phyloP scores from a whole-genome alignment of 2,113 vertebrate species.

The Hippoglossus stenolepis region DNA sequence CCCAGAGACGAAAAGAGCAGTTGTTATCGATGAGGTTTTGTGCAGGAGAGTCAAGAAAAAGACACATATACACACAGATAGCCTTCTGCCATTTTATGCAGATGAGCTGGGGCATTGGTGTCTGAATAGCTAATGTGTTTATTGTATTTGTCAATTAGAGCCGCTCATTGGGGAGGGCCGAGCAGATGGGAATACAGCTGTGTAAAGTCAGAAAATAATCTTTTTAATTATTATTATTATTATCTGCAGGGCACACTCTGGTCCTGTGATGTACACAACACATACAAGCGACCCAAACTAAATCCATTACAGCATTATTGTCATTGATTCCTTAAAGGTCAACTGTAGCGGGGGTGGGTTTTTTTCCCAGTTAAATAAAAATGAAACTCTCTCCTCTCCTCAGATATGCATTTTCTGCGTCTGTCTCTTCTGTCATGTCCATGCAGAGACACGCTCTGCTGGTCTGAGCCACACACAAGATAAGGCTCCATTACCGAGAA shows the following conservation, averaged over 20 bases:
- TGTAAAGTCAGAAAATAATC: slow-evolving; percentile 65
- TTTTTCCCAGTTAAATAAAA: slow-evolving; percentile 3
- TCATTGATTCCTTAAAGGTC: background rate
- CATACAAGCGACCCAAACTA: slow-evolving; percentile 6
- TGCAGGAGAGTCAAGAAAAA: background rate
- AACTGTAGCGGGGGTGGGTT: background rate
- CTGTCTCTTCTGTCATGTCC: slow-evolving; percentile 14
- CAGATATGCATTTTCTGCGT: background rate
- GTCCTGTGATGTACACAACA: background rate
- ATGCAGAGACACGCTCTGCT: background rate
- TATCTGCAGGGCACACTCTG: slow-evolving; percentile 50
- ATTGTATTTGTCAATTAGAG: slow-evolving; percentile 74
- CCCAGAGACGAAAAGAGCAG: background rate
- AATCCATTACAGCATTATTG: background rate
- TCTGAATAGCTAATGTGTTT: slow-evolving; percentile 64
- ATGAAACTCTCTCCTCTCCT: slow-evolving; percentile 5
- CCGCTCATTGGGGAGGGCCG: background rate
- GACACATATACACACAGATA: background rate
- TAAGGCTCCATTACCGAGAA: slow-evolving; percentile 25
- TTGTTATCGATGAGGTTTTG: background rate
- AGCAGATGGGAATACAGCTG: slow-evolving; percentile 78
- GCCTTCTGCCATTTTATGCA: slow-evolving; percentile 31
- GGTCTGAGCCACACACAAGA: slow-evolving; percentile 35
- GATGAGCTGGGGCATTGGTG: slow-evolving; percentile 42
- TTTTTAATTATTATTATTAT: slow-evolving; percentile 61